These are phyloP conservation scores for Nothobranchius kuhntae DNA, from an alignment of 2,113 vertebrate genomes.

Conservation along the genomic window DNA sequence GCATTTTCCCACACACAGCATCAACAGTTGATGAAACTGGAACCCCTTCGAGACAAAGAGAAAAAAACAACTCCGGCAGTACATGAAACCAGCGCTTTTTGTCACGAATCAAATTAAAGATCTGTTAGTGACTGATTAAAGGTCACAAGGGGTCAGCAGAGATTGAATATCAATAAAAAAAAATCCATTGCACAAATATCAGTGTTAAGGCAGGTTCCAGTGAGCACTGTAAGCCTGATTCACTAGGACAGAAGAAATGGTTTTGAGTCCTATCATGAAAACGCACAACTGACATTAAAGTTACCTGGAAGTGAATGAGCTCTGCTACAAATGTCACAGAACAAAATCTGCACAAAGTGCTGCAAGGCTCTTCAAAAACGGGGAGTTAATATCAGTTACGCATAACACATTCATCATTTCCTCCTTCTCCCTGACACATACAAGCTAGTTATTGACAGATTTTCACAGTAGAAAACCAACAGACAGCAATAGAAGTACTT, in stretches of 20 bases:
- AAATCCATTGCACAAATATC: conserved; percentile 54
- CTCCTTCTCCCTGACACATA: conserved; percentile 8
- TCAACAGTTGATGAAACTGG: conserved; percentile 53
- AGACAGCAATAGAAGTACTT: conserved; percentile 56
- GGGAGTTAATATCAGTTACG: background rate
- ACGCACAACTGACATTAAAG: conserved; percentile 13
- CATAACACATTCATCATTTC: background rate
- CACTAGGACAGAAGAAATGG: conserved; percentile 6
- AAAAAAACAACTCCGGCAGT: background rate
- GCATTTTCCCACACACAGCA: conserved; percentile 36
- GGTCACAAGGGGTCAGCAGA: conserved; percentile 56
- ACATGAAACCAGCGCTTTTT: conserved; percentile 42
- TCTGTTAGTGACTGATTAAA: conserved; percentile 64
- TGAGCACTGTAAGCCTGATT: conserved; percentile 56
- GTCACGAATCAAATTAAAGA: conserved; percentile 63
- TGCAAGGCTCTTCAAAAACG: background rate
- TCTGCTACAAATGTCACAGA: conserved; percentile 32
- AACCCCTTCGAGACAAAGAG: conserved; percentile 38
- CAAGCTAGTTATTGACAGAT: conserved; percentile 10
- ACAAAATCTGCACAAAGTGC: background rate
- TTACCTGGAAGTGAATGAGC: conserved; percentile 4
- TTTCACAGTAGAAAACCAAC: conserved; percentile 27
- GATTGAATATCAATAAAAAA: conserved; percentile 56
- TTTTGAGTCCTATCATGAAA: conserved; percentile 35
- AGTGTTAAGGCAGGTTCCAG: conserved; percentile 39